Conservation (phyloP, 2,888 invertebrate genomes). For the Dolichomitus sp. region DNA sequence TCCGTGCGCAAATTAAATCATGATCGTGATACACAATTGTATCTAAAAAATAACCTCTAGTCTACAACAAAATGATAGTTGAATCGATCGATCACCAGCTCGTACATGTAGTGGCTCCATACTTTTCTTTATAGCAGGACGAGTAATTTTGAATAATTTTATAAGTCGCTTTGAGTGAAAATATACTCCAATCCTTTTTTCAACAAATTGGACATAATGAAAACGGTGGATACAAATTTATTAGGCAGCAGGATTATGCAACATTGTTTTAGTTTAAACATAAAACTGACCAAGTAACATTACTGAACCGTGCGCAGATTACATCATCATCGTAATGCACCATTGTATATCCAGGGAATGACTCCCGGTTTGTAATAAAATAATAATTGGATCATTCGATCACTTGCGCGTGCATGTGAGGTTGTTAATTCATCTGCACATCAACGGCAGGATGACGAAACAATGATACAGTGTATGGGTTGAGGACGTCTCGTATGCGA, state of each 20-base stretch:
- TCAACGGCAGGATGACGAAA: not conserved
- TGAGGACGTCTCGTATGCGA: not conserved
- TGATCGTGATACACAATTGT: too few relatives aligned
- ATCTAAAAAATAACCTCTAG: too few relatives aligned
- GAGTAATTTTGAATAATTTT: too few relatives aligned
- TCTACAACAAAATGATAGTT: too few relatives aligned
- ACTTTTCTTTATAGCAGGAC: too few relatives aligned
- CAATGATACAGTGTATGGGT: not conserved
- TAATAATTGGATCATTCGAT: constrained; percentile 3
- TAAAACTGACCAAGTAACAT: not conserved
- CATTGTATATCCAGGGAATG: not conserved
- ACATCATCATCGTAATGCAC: not conserved
- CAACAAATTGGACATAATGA: not conserved
- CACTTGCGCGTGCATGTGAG: not conserved
- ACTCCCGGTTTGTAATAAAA: not conserved
- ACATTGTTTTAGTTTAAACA: not conserved
- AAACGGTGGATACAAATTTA: too few relatives aligned
- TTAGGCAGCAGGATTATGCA: too few relatives aligned
- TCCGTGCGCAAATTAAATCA: too few relatives aligned
- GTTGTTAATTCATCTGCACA: not conserved
- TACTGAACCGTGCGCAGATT: not conserved
- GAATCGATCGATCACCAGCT: too few relatives aligned
- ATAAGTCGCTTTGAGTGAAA: too few relatives aligned
- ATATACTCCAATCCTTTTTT: not conserved
- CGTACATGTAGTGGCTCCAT: too few relatives aligned